Conservation (phyloP, 2,888 invertebrate genomes). For the Scaptomyza caliginosa region DNA sequence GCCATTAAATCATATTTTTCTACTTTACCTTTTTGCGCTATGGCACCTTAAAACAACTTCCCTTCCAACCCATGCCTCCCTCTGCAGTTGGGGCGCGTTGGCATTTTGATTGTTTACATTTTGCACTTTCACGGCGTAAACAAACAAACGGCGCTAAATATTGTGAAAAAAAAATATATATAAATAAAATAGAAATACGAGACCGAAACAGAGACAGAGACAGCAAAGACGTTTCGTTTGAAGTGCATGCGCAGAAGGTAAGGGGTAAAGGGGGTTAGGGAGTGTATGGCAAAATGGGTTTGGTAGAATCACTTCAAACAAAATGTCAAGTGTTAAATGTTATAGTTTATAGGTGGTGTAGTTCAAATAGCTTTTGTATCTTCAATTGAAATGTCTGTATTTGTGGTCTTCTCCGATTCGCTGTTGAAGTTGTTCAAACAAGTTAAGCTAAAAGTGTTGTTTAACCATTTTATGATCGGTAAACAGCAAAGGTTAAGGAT, state of each 20-base stretch:
- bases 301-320: conserved; percentile 35
- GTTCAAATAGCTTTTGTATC: neutral
- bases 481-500: conserved; percentile 32
- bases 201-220: no score
- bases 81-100: conserved; percentile 40
- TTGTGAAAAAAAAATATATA: conserved; percentile 57
- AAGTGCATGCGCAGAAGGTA: neutral
- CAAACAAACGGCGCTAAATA: conserved; percentile 73
- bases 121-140: conserved; percentile 80
- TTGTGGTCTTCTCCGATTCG: neutral
- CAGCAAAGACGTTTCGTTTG: conserved; percentile 9
- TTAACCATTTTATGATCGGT: conserved; percentile 15
- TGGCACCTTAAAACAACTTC: conserved; percentile 59
- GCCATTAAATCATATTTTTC: conserved; percentile 84
- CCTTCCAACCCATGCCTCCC: neutral
- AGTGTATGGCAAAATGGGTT: conserved; percentile 1
- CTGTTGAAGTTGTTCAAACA: neutral
- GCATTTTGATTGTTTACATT: conserved; percentile 82
- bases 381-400: neutral
- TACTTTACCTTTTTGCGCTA: conserved; percentile 74
- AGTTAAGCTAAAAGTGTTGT: conserved; percentile 1
- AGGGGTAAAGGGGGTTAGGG: conserved; percentile 1
- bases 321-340: conserved; percentile 37
- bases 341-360: neutral
- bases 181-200: conserved; percentile 40